A percentile compares a stretch with the other conserved stretches of the same genome.
Evolutionary conservation across 2,113 vertebrate species (phyloP).

Genomic region (Symphodus melops): DNA sequence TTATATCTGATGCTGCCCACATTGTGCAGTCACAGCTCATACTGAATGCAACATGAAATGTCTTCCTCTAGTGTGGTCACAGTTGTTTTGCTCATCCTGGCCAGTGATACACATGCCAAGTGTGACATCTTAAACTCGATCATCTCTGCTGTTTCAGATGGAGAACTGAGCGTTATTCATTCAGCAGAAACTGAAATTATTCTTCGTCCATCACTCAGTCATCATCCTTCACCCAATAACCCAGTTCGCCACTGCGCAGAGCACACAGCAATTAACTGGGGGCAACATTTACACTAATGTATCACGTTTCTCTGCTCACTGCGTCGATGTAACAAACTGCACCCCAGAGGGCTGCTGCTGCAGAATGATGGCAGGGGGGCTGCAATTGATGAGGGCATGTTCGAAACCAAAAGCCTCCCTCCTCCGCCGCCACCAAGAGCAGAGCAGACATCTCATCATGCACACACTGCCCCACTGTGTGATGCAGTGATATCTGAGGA

Average conservation of each 20-base stretch:
- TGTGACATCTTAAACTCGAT: slow-evolving; percentile 48
- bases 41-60: neutral
- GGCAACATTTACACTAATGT: slow-evolving; percentile 70
- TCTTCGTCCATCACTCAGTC: slow-evolving; percentile 32
- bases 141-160: slow-evolving; percentile 32
- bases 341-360: slow-evolving; percentile 60
- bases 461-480: slow-evolving; percentile 40
- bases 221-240: slow-evolving; percentile 67
- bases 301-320: slow-evolving; percentile 70
- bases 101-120: slow-evolving; percentile 30
- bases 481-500: slow-evolving; percentile 50
- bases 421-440: slow-evolving; percentile 8
- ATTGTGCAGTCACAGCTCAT: neutral
- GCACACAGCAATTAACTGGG: slow-evolving; percentile 64
- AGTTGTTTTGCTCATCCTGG: neutral
- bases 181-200: slow-evolving; percentile 14
- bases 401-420: slow-evolving; percentile 21
- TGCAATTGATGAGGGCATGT: slow-evolving; percentile 52
- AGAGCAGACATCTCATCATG: slow-evolving; percentile 42
- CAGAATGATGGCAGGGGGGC: slow-evolving; percentile 58
- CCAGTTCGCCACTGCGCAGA: slow-evolving; percentile 45
- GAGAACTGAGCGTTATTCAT: slow-evolving; percentile 36
- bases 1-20: slow-evolving; percentile 1
- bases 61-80: slow-evolving; percentile 10
- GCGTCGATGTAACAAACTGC: slow-evolving; percentile 71